Evolutionary conservation across 2,888 invertebrate species (phyloP).

Genomic region (Cerceris rybyensis): DNA sequence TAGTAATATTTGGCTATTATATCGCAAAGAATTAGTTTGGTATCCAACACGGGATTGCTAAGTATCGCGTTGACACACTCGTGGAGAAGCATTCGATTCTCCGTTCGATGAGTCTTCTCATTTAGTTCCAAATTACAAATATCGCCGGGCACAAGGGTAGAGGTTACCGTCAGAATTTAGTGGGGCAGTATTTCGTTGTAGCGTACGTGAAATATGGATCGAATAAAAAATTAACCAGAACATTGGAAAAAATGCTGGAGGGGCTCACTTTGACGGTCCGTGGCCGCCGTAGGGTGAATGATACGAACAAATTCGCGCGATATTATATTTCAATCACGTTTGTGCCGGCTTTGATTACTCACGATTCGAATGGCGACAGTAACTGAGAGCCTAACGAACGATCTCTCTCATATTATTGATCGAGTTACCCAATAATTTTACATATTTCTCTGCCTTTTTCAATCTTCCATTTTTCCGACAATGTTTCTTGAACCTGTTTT

Average conservation of each 20-base stretch:
- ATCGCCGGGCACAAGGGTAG: neutral
- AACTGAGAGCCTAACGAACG: slow-evolving; percentile 68
- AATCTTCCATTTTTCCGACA: neutral
- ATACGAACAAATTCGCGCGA: slow-evolving; percentile 68
- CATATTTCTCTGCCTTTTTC: slow-evolving; percentile 39
- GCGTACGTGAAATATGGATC: slow-evolving; percentile 48
- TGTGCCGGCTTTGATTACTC: slow-evolving; percentile 69
- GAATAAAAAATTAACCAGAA: slow-evolving; percentile 64
- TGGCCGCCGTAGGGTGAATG: slow-evolving; percentile 63
- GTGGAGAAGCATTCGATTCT: too few relatives aligned
- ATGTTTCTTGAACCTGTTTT: too few relatives aligned
- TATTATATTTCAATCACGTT: slow-evolving; percentile 71
- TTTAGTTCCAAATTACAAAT: neutral
- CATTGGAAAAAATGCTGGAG: slow-evolving; percentile 61
- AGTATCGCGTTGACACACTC: too few relatives aligned
- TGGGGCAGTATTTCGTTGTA: slow-evolving; percentile 58
- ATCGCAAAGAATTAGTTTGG: too few relatives aligned
- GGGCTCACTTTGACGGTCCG: slow-evolving; percentile 64
- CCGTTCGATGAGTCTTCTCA: too few relatives aligned
- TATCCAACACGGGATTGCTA: too few relatives aligned
- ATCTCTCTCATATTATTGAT: slow-evolving; percentile 70
- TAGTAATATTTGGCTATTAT: too few relatives aligned
- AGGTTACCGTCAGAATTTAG: slow-evolving; percentile 34
- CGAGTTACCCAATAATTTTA: slow-evolving; percentile 67
- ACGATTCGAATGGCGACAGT: slow-evolving; percentile 66